Percentiles rank a stretch among this genome's conserved stretches.
Evolutionary conservation across 1,140 invertebrate species (phyloP).

Genomic region (Dolichoris vasculosae): DNA sequence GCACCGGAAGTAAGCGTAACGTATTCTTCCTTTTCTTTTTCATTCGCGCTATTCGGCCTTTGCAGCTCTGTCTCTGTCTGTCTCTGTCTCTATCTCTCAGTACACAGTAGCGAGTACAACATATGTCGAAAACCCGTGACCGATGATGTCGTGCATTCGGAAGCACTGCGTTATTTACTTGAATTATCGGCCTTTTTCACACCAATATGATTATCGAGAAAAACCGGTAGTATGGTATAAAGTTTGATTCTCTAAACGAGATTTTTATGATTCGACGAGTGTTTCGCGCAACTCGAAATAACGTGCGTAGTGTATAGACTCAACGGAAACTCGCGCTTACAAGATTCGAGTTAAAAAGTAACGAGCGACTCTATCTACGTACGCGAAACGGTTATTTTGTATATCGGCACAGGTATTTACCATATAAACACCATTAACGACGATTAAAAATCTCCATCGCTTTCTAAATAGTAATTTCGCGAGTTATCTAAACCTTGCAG

Average conservation of each 20-base stretch:
- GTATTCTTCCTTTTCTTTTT: constrained; percentile 30
- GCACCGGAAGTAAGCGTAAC: constrained; percentile 48
- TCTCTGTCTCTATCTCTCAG: neutral
- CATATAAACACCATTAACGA: neutral
- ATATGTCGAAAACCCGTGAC: constrained; percentile 9
- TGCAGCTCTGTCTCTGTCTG: neutral
- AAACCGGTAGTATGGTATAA: neutral
- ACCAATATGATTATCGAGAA: neutral
- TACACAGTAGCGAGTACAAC: neutral
- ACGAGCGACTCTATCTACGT: neutral
- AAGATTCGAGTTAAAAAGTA: neutral
- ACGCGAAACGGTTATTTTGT: neutral
- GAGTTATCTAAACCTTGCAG: neutral
- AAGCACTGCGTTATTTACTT: neutral
- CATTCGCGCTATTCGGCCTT: neutral
- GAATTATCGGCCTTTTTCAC: constrained; percentile 1
- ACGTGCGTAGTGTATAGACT: neutral
- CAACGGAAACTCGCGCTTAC: neutral
- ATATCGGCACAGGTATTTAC: neutral
- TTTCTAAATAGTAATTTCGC: neutral
- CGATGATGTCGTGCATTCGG: neutral
- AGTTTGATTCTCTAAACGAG: neutral
- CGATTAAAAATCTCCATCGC: neutral
- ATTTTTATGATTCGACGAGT: neutral
- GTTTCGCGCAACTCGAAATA: neutral